Evolutionary conservation across 2,888 invertebrate genomes (phyloP).

Genomic region (Tupiocoris notatus): DNA sequence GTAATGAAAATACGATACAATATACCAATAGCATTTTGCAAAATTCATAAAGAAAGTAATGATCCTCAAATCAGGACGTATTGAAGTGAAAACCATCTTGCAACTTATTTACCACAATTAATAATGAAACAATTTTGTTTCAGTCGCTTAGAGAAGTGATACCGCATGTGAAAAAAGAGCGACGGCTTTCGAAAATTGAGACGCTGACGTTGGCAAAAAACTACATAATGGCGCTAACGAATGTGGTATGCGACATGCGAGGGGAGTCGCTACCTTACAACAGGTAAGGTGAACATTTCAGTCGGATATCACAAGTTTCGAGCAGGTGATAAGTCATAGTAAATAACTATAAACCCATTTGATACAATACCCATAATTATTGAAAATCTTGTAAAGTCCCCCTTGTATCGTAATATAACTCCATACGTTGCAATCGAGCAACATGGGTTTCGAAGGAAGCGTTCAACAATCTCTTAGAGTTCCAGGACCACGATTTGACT

Average conservation of each 20-base stretch:
- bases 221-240: slow-evolving; percentile 78
- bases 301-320: background rate
- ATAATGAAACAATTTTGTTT: too few relatives aligned
- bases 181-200: slow-evolving; percentile 76
- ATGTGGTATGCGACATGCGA: slow-evolving; percentile 75
- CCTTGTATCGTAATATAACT: background rate
- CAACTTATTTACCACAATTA: too few relatives aligned
- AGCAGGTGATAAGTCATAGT: background rate
- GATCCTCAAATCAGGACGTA: too few relatives aligned
- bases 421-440: background rate
- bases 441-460: background rate
- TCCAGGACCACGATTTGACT: too few relatives aligned
- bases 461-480: too few relatives aligned
- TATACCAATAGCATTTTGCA: too few relatives aligned
- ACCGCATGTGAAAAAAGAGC: slow-evolving; percentile 74
- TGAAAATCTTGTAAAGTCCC: too few relatives aligned
- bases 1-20: too few relatives aligned
- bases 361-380: background rate
- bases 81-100: too few relatives aligned
- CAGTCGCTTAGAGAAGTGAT: slow-evolving; percentile 74
- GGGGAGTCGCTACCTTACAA: slow-evolving; percentile 58
- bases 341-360: background rate
- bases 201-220: slow-evolving; percentile 77
- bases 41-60: too few relatives aligned
- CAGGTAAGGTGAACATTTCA: slow-evolving; percentile 20